Conservation (phyloP, 92 coral and sea anemone species). For the Palythoa grandis region DNA sequence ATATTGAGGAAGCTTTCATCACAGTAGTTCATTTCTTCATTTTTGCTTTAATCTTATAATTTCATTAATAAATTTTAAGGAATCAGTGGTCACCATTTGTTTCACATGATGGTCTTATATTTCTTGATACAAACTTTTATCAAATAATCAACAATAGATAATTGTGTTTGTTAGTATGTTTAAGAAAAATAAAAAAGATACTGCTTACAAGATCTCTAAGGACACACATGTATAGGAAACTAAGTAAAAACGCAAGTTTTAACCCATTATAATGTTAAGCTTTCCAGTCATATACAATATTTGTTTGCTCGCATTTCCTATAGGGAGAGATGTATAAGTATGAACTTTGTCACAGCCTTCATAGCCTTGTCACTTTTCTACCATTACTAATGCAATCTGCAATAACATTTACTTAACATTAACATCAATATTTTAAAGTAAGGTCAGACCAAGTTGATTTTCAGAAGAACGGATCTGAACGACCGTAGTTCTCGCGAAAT, state of each 20-base stretch:
- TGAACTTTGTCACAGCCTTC: too few relatives aligned
- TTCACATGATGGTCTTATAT: not conserved
- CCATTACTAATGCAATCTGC: too few relatives aligned
- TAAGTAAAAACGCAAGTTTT: not conserved
- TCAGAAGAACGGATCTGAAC: too few relatives aligned
- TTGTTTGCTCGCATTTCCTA: not conserved
- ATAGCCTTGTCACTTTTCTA: too few relatives aligned
- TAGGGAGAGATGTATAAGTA: too few relatives aligned
- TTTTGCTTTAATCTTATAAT: too few relatives aligned
- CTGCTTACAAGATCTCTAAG: not conserved
- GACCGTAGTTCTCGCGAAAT: too few relatives aligned
- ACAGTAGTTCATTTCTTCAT: not conserved
- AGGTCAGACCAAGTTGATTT: too few relatives aligned
- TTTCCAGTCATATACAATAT: slow-evolving; percentile 10
- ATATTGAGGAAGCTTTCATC: not conserved
- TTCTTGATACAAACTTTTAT: not conserved
- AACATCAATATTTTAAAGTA: too few relatives aligned
- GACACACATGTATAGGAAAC: slow-evolving; percentile 3
- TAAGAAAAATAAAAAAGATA: not conserved
- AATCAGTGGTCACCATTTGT: not conserved
- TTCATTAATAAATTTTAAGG: not conserved
- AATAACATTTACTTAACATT: too few relatives aligned
- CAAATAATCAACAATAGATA: not conserved
- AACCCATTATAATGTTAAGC: not conserved
- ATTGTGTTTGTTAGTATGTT: too few relatives aligned